Evolutionary conservation across 1,140 invertebrate species (phyloP), one percentile per base, ranked within the genome.

Genomic region (Branchinecta lindahli): DNA sequence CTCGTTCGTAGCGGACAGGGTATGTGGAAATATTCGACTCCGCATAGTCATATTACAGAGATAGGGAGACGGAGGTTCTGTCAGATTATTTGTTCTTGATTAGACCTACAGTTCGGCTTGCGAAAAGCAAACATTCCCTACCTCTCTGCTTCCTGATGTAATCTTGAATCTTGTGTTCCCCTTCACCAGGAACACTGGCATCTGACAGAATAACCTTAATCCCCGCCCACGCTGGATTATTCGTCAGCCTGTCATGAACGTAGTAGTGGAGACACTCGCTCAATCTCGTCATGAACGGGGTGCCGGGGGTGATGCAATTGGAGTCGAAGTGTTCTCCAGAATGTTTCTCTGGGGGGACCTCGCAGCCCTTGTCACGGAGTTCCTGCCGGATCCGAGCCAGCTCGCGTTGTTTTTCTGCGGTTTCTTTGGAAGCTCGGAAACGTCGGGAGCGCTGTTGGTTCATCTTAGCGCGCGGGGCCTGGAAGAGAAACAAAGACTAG

Each of bases 91-190:
- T n/a, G n/a, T n/a, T n/a, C n/a, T n/a, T n/a, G n/a, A n/a, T n/a
- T n/a, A n/a, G 18, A 68, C 33, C 7, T 70, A 45, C 6, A 67
- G 12, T 21, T 69, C 66, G 9, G n/a, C 18, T 47, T 3, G 12
- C 8, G 12, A 65, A 44, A 45, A 66, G 70, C 70, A 66, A 70
- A 70, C 67, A 70, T 68, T 69, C 46, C 33, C 72, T 76, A 87
- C 87, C 86, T 83, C 94, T 86, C 81, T 98, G 96, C 75, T 86
- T 87, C n/a, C 96, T 83, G 73, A 99, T 96, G 79, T 87, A 99
- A 81, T 99, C 95, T 96, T 98, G 98, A 74, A 99, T 98, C 82
- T 98, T 99, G 77, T 99, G 96, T 81, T 99, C 96, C 21, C 96
- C 96, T 82, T 99, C 96, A 20, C 96, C 96, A 12, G 96, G 96